Base-by-base conservation (phyloP, 2,888 invertebrate genomes). In the Cephus rjabovi region DNA sequence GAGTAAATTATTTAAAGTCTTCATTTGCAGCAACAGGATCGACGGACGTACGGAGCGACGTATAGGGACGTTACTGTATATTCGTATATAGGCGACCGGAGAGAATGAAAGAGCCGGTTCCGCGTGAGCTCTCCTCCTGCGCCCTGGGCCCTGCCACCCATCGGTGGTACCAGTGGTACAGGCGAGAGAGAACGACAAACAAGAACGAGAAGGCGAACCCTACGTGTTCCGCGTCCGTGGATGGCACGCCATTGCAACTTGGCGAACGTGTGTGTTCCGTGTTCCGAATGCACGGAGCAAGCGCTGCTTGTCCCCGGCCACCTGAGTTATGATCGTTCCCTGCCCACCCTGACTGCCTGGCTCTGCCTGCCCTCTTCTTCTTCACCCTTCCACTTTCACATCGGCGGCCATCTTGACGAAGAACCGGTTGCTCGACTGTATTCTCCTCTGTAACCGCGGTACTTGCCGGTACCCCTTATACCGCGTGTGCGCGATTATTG, bases 1-100 rank as follows among this genome's bases (percentile, higher is more conserved):
- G 89, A 88, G 89, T 90, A 89, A 90, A 90, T 90, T 90, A 90
- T 90, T 90, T 89, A 87, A 90, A 90, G 90, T 89, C 89, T 90
- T 90, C 88, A 90, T 90, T 89, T 88, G 87, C 87, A 86, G 87
- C 87, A 86, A 82, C 85, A 83, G 81, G 75, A 75, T 35, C 12
- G 15, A 77, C 34, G 23, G 73, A 73, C 34, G 69, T 70, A 79
- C 76, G 74, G 77, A 40, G 70, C 74, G 74, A 34, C 71, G 71
- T 33, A 34, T 23, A 11, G 40, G 74, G 69, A 76, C 76, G 68
- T 70, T 73, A 74, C 35, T 73, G 35, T 35, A 35, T 4, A 33
- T 9, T 74, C 34, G n/a, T 23, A 15, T 31, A 34, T 12, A 11
- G 23, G 77, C 73, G 69, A 77, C 9, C 23, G 23, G 56, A 56